Evolutionary conservation across 2,888 invertebrate species (phyloP), one percentile per base, ranked within the genome.

Genomic region (Smittia aterrima): DNA sequence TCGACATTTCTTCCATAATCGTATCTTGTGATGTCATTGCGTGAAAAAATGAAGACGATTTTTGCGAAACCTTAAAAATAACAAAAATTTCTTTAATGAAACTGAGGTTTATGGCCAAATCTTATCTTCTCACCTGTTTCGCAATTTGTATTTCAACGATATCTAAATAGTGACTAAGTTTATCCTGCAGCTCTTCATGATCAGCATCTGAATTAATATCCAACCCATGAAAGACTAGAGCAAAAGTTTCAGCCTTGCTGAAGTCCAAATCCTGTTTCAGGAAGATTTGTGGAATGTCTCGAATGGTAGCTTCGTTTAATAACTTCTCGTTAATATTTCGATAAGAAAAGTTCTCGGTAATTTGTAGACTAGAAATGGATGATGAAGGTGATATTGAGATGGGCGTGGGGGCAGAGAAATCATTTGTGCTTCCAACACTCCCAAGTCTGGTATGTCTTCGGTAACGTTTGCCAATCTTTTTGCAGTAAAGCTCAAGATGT

Each of bases 11-110:
- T 78, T 96, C 95, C 90, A 98, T 95, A 68, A 99, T 91, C 27
- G 94, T 92, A 81, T 98, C 97, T 83, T 99, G 98, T 6, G 98
- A 98, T 74, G 97, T 91, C 93, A 99, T 98, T 0, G 98, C 98
- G 83, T 96, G 93, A 81, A 98, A 99, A 85, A 98, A 99, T 18
- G 96, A 96, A 78, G 95, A 95, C 9, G 97, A 97, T 81, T 97
- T 96, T 79, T 92, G 91, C 27, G 97, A 95, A 73, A 97, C 87
- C 75, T 75, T 4, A 20, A 71, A 74, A 41, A 32, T 4, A 40
- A 24, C n/a, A 40, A 47, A 73, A 13, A 71, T 41, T 38, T 38
- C 38, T 7, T 38, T n/a, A n/a, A n/a, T n/a, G n/a, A n/a, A n/a
- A n/a, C n/a, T 38, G 24, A 25, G 16, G 7, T 38, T 9, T 9